Conservation (phyloP, 2,113 vertebrate species). For the Sciurus niger region DNA sequence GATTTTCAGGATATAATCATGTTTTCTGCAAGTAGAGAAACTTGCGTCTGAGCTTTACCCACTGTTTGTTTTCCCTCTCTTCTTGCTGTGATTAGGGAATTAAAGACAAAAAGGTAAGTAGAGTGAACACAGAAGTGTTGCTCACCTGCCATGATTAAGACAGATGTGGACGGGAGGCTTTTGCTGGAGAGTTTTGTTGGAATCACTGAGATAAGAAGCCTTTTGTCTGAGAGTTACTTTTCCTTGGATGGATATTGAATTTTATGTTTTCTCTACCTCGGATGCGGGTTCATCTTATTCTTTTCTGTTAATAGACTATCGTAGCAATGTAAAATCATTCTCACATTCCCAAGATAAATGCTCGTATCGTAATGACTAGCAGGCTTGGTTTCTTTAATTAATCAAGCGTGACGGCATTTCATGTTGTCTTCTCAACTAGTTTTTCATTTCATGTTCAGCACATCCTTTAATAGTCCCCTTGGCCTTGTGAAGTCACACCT, state of each 20-base stretch:
- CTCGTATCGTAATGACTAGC: background rate
- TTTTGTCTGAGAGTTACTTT: background rate
- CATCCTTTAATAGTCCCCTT: background rate
- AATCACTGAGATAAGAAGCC: background rate
- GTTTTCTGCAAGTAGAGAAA: background rate
- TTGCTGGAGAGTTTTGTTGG: background rate
- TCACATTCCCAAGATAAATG: background rate
- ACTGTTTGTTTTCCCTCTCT: background rate
- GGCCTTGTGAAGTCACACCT: too few relatives aligned
- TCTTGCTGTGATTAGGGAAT: background rate
- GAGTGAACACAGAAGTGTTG: background rate
- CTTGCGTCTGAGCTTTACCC: background rate
- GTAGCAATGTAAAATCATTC: background rate
- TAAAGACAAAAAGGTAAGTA: too few relatives aligned
- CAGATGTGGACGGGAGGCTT: background rate
- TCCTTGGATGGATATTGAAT: background rate
- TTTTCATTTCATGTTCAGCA: background rate
- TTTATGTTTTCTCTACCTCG: background rate
- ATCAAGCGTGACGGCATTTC: background rate
- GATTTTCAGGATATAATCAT: background rate
- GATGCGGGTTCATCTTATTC: too few relatives aligned
- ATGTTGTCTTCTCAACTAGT: background rate
- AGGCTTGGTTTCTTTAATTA: background rate
- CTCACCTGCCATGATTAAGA: background rate
- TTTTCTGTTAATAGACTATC: background rate